phyloP scores from a whole-genome alignment of 2,113 vertebrate genomes.

The Eulemur rufifrons region DNA sequence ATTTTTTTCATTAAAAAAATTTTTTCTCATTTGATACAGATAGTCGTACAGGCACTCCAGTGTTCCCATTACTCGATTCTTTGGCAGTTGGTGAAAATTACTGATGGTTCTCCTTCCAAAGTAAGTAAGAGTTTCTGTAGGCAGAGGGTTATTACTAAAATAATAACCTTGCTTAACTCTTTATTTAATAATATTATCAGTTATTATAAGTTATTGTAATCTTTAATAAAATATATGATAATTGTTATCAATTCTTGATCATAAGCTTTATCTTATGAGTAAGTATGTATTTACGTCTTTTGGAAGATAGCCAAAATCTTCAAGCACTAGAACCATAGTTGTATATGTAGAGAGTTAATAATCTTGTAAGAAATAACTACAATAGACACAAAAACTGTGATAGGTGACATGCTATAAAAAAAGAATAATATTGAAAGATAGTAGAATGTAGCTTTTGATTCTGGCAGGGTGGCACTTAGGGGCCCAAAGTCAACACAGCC shows the following conservation, averaged over 20 bases:
- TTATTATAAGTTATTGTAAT: background rate
- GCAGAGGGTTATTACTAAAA: constrained; percentile 48
- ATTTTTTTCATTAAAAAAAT: constrained; percentile 52
- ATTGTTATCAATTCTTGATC: background rate
- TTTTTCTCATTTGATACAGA: constrained; percentile 85
- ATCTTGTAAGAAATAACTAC: background rate
- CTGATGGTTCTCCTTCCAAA: constrained; percentile 97
- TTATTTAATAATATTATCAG: background rate
- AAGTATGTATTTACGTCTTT: constrained; percentile 43
- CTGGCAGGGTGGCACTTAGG: background rate
- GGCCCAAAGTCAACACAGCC: background rate
- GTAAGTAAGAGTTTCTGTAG: constrained; percentile 83
- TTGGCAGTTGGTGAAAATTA: constrained; percentile 99
- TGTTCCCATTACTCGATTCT: constrained; percentile 99
- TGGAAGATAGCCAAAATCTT: constrained; percentile 23
- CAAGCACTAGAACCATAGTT: background rate
- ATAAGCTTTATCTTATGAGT: constrained; percentile 24
- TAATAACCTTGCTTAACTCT: constrained; percentile 42
- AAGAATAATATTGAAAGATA: constrained; percentile 2
- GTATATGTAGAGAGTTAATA: background rate
- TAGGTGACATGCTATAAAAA: background rate
- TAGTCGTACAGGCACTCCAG: constrained; percentile 98
- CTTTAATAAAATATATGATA: constrained; percentile 41
- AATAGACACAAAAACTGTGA: background rate
- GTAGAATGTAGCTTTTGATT: background rate